phyloP scores from a whole-genome alignment of 1,140 invertebrate genomes.

The Danaus melanippus region DNA sequence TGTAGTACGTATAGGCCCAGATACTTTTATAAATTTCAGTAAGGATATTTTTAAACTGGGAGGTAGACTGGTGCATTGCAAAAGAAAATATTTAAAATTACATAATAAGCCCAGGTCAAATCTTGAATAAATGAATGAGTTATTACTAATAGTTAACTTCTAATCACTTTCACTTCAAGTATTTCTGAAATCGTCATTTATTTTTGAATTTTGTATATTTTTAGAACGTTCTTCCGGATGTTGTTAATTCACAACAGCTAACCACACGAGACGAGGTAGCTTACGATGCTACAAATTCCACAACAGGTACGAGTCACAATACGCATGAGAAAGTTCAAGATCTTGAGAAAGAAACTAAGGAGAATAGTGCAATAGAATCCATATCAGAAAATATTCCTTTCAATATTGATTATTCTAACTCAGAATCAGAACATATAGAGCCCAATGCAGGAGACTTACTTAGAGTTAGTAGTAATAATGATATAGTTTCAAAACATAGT shows the following conservation, averaged over 20 bases:
- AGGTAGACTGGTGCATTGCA: too few species aligned
- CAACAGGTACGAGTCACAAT: slow-evolving; percentile 29
- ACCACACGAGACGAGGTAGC: slow-evolving; percentile 32
- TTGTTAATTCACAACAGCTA: slow-evolving; percentile 66
- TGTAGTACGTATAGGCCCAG: slow-evolving; percentile 2
- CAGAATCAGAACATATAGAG: slow-evolving; percentile 34
- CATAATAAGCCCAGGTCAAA: too few species aligned
- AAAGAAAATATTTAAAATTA: too few species aligned
- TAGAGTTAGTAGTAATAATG: slow-evolving; percentile 23
- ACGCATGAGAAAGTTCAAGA: slow-evolving; percentile 17
- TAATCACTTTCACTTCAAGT: too few species aligned
- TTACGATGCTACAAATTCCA: slow-evolving; percentile 28
- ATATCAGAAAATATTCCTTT: slow-evolving; percentile 60
- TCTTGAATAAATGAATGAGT: too few species aligned
- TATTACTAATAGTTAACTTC: too few species aligned
- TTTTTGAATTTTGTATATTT: slow-evolving; percentile 67
- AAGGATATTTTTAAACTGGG: slow-evolving; percentile 36
- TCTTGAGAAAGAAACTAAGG: slow-evolving; percentile 31
- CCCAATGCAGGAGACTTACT: slow-evolving; percentile 27
- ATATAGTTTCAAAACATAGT: slow-evolving; percentile 30
- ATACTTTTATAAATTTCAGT: slow-evolving; percentile 11
- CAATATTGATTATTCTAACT: slow-evolving; percentile 45
- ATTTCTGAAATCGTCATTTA: slow-evolving; percentile 23
- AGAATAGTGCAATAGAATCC: slow-evolving; percentile 45
- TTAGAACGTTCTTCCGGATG: slow-evolving; percentile 69